Conservation (phyloP, 1,140 invertebrate species). For the Drosophila pallidifrons region DNA sequence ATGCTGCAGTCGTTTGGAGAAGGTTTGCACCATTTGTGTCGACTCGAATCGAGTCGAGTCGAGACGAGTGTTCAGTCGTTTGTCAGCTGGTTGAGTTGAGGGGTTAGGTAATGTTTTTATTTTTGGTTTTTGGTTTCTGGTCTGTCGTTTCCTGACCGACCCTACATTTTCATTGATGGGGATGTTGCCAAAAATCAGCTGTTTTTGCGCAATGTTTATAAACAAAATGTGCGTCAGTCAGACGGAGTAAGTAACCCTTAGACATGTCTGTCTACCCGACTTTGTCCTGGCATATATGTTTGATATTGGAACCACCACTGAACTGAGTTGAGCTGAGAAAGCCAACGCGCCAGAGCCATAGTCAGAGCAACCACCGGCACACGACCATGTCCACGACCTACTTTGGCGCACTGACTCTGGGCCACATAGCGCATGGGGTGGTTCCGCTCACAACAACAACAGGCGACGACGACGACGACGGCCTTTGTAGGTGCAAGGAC, state of each 20-base stretch:
- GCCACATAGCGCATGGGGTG: conserved; percentile 79
- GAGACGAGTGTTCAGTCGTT: conserved; percentile 6
- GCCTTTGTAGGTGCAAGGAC: conserved; percentile 81
- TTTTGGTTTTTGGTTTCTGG: conserved; percentile 5
- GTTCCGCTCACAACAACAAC: conserved; percentile 75
- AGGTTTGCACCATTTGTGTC: conserved; percentile 4
- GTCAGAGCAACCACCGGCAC: conserved; percentile 65
- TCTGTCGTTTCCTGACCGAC: conserved; percentile 42
- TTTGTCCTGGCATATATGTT: conserved; percentile 24
- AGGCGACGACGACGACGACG: conserved; percentile 32
- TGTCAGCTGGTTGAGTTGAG: conserved; percentile 20
- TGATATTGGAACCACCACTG: conserved; percentile 80
- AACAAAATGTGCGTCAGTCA: conserved; percentile 63
- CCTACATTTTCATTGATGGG: conserved; percentile 47
- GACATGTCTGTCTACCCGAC: conserved; percentile 64
- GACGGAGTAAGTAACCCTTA: conserved; percentile 67
- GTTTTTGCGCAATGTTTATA: conserved; percentile 82
- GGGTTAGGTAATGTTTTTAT: conserved; percentile 8
- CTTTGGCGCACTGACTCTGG: conserved; percentile 77
- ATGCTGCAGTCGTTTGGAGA: conserved; percentile 12
- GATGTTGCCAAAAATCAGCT: conserved; percentile 76
- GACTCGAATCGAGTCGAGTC: not conserved
- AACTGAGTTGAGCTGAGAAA: conserved; percentile 29
- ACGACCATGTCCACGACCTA: conserved; percentile 65
- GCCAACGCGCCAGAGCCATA: conserved; percentile 28